Evolutionary conservation across 2,113 vertebrate genomes (phyloP), one percentile per base, ranked within the genome.

Genomic region (Syngnathus scovelli): DNA sequence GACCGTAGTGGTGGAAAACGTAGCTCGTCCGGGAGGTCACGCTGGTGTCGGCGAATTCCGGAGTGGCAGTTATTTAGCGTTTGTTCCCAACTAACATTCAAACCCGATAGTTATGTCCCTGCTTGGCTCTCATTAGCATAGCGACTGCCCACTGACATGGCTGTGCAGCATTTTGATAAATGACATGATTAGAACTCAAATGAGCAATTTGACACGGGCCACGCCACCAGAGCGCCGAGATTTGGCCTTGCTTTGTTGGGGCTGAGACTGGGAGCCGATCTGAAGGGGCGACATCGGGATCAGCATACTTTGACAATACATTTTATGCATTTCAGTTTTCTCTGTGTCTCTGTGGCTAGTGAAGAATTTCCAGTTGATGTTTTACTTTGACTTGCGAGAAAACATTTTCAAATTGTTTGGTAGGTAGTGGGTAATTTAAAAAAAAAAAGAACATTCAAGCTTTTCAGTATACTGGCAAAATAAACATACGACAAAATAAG

Each of bases 141-240:
- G 88, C 90, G 87, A 89, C 90, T 88, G 61, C 87, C 88, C 83
- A 89, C 83, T 87, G 92, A 92, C 89, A 91, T 90, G 92, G 91
- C 92, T 89, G 91, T 89, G 89, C 89, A 89, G 89, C 91, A 81
- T 92, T 93, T 92, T 96, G 95, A 96, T 93, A 92, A 95, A 97
- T 94, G 93, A 92, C 92, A 90, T 91, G 92, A 95, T 96, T 96
- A 95, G 90, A 93, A 87, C 89, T 93, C 93, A 94, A 95, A 94
- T 93, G 92, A 96, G 94, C 91, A 93, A 91, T 93, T 93, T 94
- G 90, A 94, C 78, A 92, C 83, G 88, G 82, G 92, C 92, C 92
- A 90, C 89, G 91, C 91, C 92, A 90, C 88, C 85, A 91, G 89
- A 83, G 87, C 79, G 80, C 86, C 77, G 75, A 85, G 92, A 92